Evolutionary conservation across 2,888 invertebrate genomes (phyloP).

Genomic region (Heliconius hortense): DNA sequence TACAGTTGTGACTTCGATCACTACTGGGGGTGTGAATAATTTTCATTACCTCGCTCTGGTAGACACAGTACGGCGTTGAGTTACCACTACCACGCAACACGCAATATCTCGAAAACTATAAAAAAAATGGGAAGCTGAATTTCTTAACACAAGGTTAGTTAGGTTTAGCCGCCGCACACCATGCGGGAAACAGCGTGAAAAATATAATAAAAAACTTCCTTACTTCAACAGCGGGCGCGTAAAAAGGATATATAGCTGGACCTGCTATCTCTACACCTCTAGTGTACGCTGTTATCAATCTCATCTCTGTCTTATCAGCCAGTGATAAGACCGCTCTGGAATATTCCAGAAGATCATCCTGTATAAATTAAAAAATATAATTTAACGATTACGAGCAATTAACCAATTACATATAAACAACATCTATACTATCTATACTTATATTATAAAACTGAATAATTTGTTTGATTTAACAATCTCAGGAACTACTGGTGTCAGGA

Average conservation of each 20-base stretch:
- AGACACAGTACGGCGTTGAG: no score
- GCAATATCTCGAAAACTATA: no score
- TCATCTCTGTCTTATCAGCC: conserved; percentile 59
- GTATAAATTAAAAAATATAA: conserved; percentile 18
- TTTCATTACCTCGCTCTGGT: no score
- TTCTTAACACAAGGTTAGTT: neutral
- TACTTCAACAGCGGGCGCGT: conserved; percentile 66
- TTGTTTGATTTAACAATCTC: no score
- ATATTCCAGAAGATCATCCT: conserved; percentile 69
- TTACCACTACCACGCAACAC: no score
- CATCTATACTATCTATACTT: no score
- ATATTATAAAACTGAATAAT: no score
- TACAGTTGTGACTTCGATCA: no score
- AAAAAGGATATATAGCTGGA: conserved; percentile 55
- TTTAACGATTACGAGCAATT: neutral
- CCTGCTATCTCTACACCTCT: conserved; percentile 62
- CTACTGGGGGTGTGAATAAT: no score
- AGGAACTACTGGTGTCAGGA: no score
- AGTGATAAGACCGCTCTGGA: conserved; percentile 57
- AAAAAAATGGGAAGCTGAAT: neutral
- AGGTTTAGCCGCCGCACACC: neutral
- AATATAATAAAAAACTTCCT: neutral
- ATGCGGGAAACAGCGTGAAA: neutral
- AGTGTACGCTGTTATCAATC: conserved; percentile 54
- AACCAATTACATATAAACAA: no score